phyloP scores from a whole-genome alignment of 2,113 vertebrate species.

The Chionomys nivalis region DNA sequence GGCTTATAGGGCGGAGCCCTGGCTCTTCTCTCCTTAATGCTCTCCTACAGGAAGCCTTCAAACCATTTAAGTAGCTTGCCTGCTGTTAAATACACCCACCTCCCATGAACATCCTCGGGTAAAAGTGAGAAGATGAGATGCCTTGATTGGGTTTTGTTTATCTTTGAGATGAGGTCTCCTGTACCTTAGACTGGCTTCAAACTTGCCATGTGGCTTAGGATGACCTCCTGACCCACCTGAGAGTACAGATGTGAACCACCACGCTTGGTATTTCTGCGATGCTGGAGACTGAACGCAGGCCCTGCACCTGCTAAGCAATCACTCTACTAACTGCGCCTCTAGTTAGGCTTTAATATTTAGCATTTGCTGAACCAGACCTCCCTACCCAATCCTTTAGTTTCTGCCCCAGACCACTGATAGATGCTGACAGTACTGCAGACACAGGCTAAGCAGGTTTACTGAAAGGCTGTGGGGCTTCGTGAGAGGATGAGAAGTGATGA shows the following conservation, averaged over 20 bases:
- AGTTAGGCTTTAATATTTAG: neutral
- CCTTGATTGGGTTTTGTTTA: neutral
- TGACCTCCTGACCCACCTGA: neutral
- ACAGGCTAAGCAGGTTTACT: neutral
- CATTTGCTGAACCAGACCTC: neutral
- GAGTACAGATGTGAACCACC: neutral
- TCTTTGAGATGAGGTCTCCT: neutral
- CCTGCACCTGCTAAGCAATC: neutral
- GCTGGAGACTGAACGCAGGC: neutral
- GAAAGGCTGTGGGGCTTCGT: neutral
- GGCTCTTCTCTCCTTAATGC: neutral
- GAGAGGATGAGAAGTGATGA: neutral
- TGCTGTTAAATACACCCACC: neutral
- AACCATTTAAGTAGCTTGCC: neutral
- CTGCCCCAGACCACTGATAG: neutral
- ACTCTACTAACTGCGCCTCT: neutral
- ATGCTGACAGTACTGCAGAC: neutral
- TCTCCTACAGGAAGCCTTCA: neutral
- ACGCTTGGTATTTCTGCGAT: neutral
- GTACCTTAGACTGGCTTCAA: neutral
- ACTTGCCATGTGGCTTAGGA: neutral
- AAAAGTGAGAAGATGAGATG: neutral
- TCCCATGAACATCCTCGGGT: neutral
- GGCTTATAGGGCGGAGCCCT: neutral
- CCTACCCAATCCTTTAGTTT: neutral